phyloP scores from a whole-genome alignment of 2,888 invertebrate genomes.

The Abrostola tripartita region DNA sequence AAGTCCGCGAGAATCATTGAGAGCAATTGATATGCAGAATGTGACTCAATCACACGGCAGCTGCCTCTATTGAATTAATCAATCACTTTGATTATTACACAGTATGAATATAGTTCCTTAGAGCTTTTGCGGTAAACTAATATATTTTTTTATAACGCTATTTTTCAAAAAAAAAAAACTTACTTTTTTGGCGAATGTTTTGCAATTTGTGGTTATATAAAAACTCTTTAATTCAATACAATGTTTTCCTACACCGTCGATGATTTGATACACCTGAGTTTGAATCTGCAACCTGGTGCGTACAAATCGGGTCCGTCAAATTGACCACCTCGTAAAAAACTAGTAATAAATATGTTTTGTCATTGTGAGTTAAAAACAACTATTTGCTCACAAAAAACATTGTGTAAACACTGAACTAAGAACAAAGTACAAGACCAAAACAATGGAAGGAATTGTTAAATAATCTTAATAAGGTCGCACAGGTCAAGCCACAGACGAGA shows the following conservation, averaged over 20 bases:
- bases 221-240: too few relatives aligned
- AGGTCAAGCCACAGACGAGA: conserved; percentile 12
- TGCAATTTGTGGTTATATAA: too few relatives aligned
- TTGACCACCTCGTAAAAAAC: too few relatives aligned
- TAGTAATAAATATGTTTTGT: too few relatives aligned
- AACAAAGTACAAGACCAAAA: conserved; percentile 1
- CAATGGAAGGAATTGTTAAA: conserved; percentile 18
- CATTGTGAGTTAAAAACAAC: background rate
- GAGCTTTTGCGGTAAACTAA: conserved; percentile 19
- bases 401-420: background rate
- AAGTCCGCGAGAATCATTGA: conserved; percentile 54
- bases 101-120: conserved; percentile 57
- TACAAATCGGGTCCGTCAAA: too few relatives aligned
- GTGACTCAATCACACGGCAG: conserved; percentile 54
- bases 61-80: conserved; percentile 61
- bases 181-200: too few relatives aligned
- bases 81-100: conserved; percentile 63
- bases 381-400: background rate
- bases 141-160: background rate
- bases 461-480: conserved; percentile 19
- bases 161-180: too few relatives aligned
- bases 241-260: too few relatives aligned
- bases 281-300: too few relatives aligned
- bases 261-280: too few relatives aligned
- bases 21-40: conserved; percentile 62